Percentiles rank a stretch among this genome's conserved stretches.
Evolutionary conservation across 2,888 invertebrate species (phyloP).

Genomic region (Allacma fusca): DNA sequence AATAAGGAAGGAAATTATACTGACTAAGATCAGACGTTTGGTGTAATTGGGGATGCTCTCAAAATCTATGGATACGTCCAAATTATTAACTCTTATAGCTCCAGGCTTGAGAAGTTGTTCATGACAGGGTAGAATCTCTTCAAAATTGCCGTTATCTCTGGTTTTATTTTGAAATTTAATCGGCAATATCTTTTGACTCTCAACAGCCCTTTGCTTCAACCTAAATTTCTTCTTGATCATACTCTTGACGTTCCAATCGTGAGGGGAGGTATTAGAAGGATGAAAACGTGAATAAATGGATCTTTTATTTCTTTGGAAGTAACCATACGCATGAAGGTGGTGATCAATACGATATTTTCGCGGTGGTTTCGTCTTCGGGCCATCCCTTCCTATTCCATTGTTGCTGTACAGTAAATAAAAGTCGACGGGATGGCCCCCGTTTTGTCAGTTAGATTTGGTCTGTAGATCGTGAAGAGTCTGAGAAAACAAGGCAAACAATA

Average conservation of each 20-base stretch:
- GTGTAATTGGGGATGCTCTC: conserved; percentile 28
- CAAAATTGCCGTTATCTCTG: background rate
- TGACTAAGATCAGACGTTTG: conserved; percentile 29
- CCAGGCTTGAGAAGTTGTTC: background rate
- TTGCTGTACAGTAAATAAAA: conserved; percentile 36
- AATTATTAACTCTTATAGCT: background rate
- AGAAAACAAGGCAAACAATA: background rate
- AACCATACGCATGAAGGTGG: conserved; percentile 32
- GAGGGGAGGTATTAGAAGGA: background rate
- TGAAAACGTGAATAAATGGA: conserved; percentile 3
- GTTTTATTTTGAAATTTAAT: background rate
- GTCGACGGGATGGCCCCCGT: conserved; percentile 32
- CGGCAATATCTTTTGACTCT: background rate
- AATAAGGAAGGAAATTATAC: conserved; percentile 15
- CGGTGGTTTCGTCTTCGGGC: conserved; percentile 34
- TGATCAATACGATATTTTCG: conserved; percentile 28
- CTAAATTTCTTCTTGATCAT: background rate
- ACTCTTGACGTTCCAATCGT: background rate
- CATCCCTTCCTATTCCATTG: conserved; percentile 31
- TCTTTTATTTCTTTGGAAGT: conserved; percentile 27
- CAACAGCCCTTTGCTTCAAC: background rate
- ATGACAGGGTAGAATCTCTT: background rate
- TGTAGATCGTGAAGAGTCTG: conserved; percentile 38
- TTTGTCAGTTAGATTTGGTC: conserved; percentile 26
- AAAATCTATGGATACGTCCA: conserved; percentile 3